Percentiles rank a stretch among this genome's conserved stretches.
Evolutionary conservation across 2,797 vertebrate genomes (phyloP).

Genomic region (Acipenser ruthenus): DNA sequence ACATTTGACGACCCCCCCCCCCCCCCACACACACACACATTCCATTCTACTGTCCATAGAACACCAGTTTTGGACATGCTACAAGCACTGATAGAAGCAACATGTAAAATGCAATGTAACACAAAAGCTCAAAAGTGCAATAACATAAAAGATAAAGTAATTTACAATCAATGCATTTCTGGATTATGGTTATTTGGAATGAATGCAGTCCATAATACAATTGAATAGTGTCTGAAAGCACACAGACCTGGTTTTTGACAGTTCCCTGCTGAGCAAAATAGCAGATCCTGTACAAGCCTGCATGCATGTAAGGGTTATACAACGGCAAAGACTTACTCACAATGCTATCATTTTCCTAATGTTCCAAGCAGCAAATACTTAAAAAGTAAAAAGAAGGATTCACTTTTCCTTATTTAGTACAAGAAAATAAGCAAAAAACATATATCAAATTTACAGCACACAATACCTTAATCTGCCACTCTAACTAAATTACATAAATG

Average conservation of each 20-base stretch:
- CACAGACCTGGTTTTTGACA: slow-evolving; percentile 8
- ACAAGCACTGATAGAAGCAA: slow-evolving; percentile 8
- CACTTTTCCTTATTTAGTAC: neutral
- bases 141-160: slow-evolving; percentile 3
- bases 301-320: slow-evolving; percentile 8
- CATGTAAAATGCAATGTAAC: slow-evolving; percentile 5
- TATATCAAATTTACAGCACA: too few relatives aligned
- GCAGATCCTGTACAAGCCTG: neutral
- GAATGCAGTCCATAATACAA: slow-evolving; percentile 2
- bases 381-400: slow-evolving; percentile 32
- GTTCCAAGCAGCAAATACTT: slow-evolving; percentile 67
- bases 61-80: slow-evolving; percentile 8
- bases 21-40: neutral
- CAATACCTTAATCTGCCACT: too few relatives aligned
- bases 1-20: too few relatives aligned
- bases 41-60: slow-evolving; percentile 4
- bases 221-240: neutral
- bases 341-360: slow-evolving; percentile 53
- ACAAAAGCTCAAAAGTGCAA: neutral
- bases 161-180: slow-evolving; percentile 2
- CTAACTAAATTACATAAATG: too few relatives aligned
- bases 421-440: neutral
- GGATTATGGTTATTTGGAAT: slow-evolving; percentile 1
- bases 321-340: slow-evolving; percentile 45
- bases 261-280: slow-evolving; percentile 13